Base-by-base conservation (phyloP, 2,888 invertebrate species). In the Mantis religiosa region DNA sequence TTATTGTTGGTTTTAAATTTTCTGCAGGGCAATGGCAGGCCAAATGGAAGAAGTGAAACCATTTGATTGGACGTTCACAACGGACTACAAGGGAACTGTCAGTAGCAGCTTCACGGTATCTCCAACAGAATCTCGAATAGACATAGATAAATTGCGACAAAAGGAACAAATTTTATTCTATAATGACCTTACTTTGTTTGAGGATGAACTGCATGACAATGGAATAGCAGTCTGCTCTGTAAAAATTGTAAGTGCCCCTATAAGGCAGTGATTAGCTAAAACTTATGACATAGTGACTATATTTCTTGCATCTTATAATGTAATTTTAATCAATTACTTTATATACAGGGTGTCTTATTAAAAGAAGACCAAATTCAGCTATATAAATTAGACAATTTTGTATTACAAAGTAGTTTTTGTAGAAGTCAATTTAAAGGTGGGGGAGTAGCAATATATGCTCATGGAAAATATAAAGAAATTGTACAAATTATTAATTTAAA, bases 141-240 rank as follows among this genome's bases (percentile, higher is more conserved):
- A 99, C 93, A 95, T 98, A 91, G 97, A 98, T 91, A 95, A 97
- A 92, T 93, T 99, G 84, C 98, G 97, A 94, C 95, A 96, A 91
- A 96, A 96, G 91, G 99, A 99, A 91, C 96, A 97, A 92, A 99
- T 99, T 89, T 93, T 98, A 6, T 99, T 99, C 93, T 99, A 98
- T 93, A 97, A 98, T 91, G 98, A 99, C 93, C 94, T 99, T 71
- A 97, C 97, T 89, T 94, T 99, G 82, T 99, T 97, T 94, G 99
- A 99, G 94, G 99, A 99, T 94, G 99, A 99, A 93, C 94, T 99
- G 85, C 99, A 99, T 92, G 99, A 99, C 93, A 98, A 99, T 94
- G 99, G 99, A 27, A 96, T 98, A 89, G 98, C 99, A 2, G 96
- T 97, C 88, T 95, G 97, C 91, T 97, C 96, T 90, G 98, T 98